Base-by-base conservation (phyloP, 2,888 invertebrate species). In the Abrostola tripartita region DNA sequence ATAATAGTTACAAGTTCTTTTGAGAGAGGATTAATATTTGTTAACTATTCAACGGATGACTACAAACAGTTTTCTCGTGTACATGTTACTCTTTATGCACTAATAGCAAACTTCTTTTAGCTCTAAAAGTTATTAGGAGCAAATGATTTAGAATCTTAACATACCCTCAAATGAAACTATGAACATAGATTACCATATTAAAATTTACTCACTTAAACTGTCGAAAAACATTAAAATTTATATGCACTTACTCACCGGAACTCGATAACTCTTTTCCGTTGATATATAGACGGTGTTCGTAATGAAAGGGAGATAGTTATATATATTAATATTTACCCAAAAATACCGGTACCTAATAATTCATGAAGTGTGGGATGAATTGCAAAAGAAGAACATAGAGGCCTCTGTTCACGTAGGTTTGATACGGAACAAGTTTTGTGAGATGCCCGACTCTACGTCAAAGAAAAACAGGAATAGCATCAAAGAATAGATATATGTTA, bases 401-500 rank as follows among this genome's bases (percentile, higher is more conserved):
- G 51, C 61, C 54, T 61, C 51, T 61, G 65, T 57, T 42, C 59
- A 61, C 52, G 50, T 64, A 68, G 52, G 47, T 68, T 52, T 55
- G 41, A 24, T 52, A 49, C 42, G 38, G 49, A 65, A 61, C 47
- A 37, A 65, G 61, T 66, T 61, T 53, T 50, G 61, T 67, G 59
- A 51, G 9, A 67, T 35, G 47, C 47, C 37, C 54, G 50, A 51
- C 37, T 64, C 57, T 67, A 57, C 66, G 68, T 70, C 75, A 61
- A 65, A 63, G 53, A 52, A 60, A 52, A 52, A 57, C 58, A 37
- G 53, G 69, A 78, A 74, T 78, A 81, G 61, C 68, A 67, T 72
- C 81, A 81, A 78, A 78, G 76, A 65, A 78, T 69, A 68, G 38
- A 47, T 63, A 67, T 65, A 74, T 61, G 63, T 78, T 71, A 61